Conservation (phyloP, 2,888 invertebrate species). For the Disparrhopalites patrizii region DNA sequence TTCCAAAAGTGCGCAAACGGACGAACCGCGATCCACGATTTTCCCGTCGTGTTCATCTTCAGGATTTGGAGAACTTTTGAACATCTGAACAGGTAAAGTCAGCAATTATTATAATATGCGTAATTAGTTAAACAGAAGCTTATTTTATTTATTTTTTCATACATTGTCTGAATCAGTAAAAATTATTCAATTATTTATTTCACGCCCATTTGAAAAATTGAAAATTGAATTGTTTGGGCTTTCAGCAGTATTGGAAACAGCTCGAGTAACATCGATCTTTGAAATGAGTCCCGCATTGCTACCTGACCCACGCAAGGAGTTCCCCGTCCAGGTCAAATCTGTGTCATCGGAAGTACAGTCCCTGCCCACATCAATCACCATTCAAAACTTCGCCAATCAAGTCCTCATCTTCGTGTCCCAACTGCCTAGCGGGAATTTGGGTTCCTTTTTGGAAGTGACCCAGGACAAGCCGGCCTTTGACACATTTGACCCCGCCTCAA, state of each 20-base stretch:
- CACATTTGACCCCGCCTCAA: constrained; percentile 31
- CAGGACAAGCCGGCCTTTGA: constrained; percentile 30
- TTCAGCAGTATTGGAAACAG: background rate
- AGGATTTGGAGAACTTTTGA: no score
- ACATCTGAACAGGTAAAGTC: no score
- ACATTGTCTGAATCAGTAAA: no score
- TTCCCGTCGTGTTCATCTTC: no score
- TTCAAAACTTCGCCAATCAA: constrained; percentile 34
- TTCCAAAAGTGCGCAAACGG: no score
- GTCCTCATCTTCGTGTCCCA: constrained; percentile 36
- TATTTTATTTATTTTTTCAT: no score
- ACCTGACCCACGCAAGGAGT: background rate
- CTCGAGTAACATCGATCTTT: background rate
- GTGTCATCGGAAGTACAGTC: background rate
- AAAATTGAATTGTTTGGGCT: no score
- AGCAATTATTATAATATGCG: no score
- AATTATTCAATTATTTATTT: no score
- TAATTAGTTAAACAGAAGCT: no score
- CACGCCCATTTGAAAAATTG: no score
- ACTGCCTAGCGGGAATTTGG: constrained; percentile 25
- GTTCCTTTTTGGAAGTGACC: constrained; percentile 37
- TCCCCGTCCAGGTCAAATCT: constrained; percentile 1
- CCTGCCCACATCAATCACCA: constrained; percentile 3
- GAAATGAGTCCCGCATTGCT: background rate
- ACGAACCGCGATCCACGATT: no score